Conservation (phyloP, 2,888 invertebrate genomes). For the Asteroscopus sphinx region DNA sequence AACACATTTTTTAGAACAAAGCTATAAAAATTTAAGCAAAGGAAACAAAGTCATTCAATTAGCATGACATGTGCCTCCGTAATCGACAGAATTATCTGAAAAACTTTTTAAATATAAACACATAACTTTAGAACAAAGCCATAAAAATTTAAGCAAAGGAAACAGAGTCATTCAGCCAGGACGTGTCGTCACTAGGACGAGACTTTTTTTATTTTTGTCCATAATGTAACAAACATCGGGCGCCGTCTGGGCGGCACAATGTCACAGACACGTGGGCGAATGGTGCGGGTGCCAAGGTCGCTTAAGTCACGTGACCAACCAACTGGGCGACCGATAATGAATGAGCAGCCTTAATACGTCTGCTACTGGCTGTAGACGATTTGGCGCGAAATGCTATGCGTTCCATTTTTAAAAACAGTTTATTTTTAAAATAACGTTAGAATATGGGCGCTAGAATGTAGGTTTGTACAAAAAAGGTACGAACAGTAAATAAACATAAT, state of each 20-base stretch:
- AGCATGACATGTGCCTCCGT: too few species aligned
- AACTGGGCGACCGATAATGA: slow-evolving; percentile 48
- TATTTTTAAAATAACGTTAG: background rate
- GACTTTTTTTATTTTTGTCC: slow-evolving; percentile 51
- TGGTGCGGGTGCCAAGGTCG: slow-evolving; percentile 56
- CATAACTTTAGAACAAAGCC: too few species aligned
- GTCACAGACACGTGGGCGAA: slow-evolving; percentile 60
- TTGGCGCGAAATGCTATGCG: slow-evolving; percentile 45
- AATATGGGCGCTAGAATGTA: too few species aligned
- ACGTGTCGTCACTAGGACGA: slow-evolving; percentile 44
- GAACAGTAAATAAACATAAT: too few species aligned
- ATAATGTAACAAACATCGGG: slow-evolving; percentile 53
- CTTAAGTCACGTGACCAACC: slow-evolving; percentile 50
- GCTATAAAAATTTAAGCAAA: too few species aligned
- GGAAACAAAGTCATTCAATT: too few species aligned
- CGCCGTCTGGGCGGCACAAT: slow-evolving; percentile 63
- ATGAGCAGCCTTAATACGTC: slow-evolving; percentile 50
- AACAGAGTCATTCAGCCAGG: slow-evolving; percentile 29
- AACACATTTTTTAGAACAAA: too few species aligned
- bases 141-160: slow-evolving; percentile 22
- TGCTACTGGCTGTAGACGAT: slow-evolving; percentile 46
- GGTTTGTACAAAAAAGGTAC: too few species aligned
- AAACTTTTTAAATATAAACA: too few species aligned
- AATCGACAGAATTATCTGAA: too few species aligned
- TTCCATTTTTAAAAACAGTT: slow-evolving; percentile 37